A percentile compares a stretch with the other conserved stretches of the same genome.
Conservation (phyloP, 2,113 vertebrate species). For the Origma solitaria region DNA sequence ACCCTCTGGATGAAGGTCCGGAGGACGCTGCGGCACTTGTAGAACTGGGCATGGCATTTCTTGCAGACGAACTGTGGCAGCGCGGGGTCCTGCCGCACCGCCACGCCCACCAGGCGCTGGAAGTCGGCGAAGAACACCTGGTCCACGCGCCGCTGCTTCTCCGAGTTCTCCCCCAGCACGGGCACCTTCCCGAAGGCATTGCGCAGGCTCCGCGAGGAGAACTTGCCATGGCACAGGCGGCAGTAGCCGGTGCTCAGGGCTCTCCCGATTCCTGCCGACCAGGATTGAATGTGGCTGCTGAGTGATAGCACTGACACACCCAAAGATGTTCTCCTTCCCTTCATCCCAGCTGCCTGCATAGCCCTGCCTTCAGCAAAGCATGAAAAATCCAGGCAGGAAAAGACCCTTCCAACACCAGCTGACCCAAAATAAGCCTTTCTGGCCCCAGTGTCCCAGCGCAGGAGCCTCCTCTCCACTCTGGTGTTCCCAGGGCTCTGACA, state of each 20-base stretch:
- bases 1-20: conserved; percentile 86
- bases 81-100: conserved; percentile 78
- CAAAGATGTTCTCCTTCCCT: neutral
- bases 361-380: neutral
- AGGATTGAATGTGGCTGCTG: rapidly evolving
- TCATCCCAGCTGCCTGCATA: rapidly evolving
- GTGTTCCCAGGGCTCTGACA: neutral
- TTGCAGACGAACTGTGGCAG: conserved; percentile 90
- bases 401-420: no score
- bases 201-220: conserved; percentile 85
- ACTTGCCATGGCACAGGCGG: conserved; percentile 93
- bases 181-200: conserved; percentile 81
- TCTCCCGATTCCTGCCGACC: conserved; percentile 63
- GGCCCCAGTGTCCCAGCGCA: rapidly evolving
- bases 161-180: conserved; percentile 43
- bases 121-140: conserved; percentile 87
- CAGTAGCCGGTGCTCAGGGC: conserved; percentile 77
- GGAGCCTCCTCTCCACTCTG: rapidly evolving
- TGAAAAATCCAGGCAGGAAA: neutral
- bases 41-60: conserved; percentile 93
- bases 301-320: rapidly evolving
- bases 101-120: conserved; percentile 87
- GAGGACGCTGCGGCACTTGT: conserved; percentile 89
- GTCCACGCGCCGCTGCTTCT: conserved; percentile 68
- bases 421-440: neutral